Evolutionary conservation across 2,888 invertebrate genomes (phyloP).

Genomic region (Branchinecta sandiegonensis): DNA sequence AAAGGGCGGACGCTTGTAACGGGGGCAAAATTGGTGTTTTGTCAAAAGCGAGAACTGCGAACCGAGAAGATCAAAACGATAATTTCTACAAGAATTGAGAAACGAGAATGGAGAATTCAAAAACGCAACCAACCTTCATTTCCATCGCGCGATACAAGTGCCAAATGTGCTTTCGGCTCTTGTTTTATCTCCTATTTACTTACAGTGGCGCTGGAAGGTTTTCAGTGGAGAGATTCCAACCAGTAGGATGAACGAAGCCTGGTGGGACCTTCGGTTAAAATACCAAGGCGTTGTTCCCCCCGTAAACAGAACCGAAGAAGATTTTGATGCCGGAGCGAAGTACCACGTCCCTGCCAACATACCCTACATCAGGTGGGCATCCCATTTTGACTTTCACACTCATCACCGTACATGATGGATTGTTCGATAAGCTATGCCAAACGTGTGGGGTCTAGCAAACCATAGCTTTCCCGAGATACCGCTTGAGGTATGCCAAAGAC

Average conservation of each 20-base stretch:
- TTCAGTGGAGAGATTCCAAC: constrained; percentile 30
- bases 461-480: background rate
- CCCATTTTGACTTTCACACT: background rate
- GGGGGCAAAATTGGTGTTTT: too few relatives aligned
- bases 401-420: constrained; percentile 31
- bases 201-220: constrained; percentile 32
- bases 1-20: too few relatives aligned
- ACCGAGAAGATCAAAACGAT: too few relatives aligned
- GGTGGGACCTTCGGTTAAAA: constrained; percentile 31
- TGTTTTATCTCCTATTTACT: background rate
- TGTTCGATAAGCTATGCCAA: background rate
- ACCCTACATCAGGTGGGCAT: constrained; percentile 38
- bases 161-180: too few relatives aligned
- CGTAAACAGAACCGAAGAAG: constrained; percentile 48
- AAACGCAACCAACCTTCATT: too few relatives aligned
- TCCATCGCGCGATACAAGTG: too few relatives aligned
- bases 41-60: too few relatives aligned
- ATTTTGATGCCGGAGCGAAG: constrained; percentile 71
- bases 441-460: background rate
- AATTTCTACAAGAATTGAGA: too few relatives aligned
- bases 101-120: too few relatives aligned
- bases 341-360: constrained; percentile 62
- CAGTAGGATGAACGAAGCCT: constrained; percentile 31
- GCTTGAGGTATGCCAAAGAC: too few relatives aligned
- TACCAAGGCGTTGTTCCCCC: constrained; percentile 54